Conservation (phyloP, 2,113 vertebrate species). For the Vulpes ferrilata region DNA sequence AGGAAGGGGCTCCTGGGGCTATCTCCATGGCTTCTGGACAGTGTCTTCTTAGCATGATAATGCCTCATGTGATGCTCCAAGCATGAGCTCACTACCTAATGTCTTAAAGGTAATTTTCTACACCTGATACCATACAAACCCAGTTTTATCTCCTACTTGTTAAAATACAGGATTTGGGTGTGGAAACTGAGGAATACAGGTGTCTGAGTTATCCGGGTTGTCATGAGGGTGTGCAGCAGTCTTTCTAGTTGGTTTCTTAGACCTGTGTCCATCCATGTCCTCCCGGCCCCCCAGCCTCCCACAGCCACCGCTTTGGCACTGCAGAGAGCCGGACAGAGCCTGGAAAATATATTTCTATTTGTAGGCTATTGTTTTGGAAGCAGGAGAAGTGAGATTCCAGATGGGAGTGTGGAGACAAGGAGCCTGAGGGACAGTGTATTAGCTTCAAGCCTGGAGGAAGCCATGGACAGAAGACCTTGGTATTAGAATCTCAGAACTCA, state of each 20-base stretch:
- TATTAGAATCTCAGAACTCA: constrained; percentile 36
- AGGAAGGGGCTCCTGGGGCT: not conserved
- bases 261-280: not conserved
- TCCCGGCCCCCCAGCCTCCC: no score
- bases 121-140: not conserved
- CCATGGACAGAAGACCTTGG: not conserved
- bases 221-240: not conserved
- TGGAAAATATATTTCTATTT: constrained; percentile 18
- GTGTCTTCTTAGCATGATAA: not conserved
- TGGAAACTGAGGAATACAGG: not conserved
- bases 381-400: constrained; percentile 29
- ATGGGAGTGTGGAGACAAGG: not conserved
- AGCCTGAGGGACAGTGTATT: not conserved
- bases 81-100: not conserved
- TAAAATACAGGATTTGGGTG: not conserved
- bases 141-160: not conserved
- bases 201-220: not conserved
- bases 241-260: not conserved
- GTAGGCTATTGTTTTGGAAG: constrained; percentile 53
- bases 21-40: not conserved
- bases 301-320: not conserved
- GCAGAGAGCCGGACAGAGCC: not conserved
- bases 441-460: not conserved
- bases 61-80: not conserved
- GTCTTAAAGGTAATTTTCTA: constrained; percentile 21